Evolutionary conservation across 2,113 vertebrate species (phyloP).

Genomic region (Ochotona curzoniae): DNA sequence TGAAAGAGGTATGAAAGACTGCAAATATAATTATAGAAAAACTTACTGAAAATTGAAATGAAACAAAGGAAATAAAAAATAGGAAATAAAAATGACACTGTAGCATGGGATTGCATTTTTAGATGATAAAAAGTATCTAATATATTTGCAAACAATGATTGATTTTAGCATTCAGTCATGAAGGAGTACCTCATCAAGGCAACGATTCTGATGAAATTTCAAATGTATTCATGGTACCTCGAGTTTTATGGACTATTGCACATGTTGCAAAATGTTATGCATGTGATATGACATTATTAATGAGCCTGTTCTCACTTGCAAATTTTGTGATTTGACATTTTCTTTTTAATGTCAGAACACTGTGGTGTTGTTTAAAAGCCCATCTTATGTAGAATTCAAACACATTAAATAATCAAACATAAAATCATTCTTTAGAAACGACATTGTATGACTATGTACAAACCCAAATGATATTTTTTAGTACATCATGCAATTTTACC

Average conservation of each 20-base stretch:
- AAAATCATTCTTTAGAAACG: slow-evolving; percentile 69
- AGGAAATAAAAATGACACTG: background rate
- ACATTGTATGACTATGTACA: slow-evolving; percentile 67
- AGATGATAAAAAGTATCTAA: background rate
- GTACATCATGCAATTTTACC: slow-evolving; percentile 65
- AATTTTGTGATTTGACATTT: background rate
- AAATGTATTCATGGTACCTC: slow-evolving; percentile 29
- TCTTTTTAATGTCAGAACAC: slow-evolving; percentile 58
- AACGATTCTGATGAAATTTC: background rate
- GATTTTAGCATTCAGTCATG: background rate
- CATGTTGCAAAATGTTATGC: slow-evolving; percentile 13
- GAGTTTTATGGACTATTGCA: background rate
- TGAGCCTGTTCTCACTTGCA: background rate
- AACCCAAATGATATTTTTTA: slow-evolving; percentile 58
- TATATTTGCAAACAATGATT: background rate
- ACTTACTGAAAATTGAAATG: background rate
- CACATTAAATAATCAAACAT: slow-evolving; percentile 58
- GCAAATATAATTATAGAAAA: background rate
- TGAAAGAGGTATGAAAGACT: background rate
- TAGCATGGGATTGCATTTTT: background rate
- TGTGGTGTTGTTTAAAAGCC: slow-evolving; percentile 61
- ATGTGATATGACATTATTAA: slow-evolving; percentile 60
- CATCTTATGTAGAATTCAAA: slow-evolving; percentile 46
- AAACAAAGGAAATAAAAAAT: background rate
- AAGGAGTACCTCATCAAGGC: background rate